Evolutionary conservation across 2,113 vertebrate species (phyloP).

Genomic region (Pituophis catenifer): DNA sequence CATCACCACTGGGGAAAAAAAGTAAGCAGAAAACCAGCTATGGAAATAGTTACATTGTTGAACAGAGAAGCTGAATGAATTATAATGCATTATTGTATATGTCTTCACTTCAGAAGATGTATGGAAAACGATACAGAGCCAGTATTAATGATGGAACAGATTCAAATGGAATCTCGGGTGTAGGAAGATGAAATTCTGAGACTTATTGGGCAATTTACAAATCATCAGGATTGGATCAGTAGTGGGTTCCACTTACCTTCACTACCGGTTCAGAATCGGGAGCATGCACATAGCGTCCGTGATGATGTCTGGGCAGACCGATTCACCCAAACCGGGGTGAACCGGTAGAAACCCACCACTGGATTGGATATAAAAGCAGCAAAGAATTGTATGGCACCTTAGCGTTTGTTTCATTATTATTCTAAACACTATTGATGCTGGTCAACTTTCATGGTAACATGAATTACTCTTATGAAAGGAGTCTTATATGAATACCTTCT

Average conservation of each 20-base stretch:
- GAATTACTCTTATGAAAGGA: neutral
- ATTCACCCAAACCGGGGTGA: no score
- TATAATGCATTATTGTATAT: neutral
- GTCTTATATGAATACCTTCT: neutral
- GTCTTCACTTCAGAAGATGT: neutral
- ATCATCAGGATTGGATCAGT: neutral
- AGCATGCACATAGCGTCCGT: no score
- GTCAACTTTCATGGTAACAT: neutral
- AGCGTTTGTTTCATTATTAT: neutral
- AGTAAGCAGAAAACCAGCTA: neutral
- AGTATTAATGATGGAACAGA: neutral
- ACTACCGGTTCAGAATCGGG: no score
- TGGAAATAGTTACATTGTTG: neutral
- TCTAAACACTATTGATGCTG: neutral
- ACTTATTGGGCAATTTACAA: neutral
- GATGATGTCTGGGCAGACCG: no score
- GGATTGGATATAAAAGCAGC: neutral
- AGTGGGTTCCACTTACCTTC: no score
- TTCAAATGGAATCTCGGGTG: no score
- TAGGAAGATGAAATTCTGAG: neutral
- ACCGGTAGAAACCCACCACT: no score
- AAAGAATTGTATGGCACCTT: neutral
- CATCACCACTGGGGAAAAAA: neutral
- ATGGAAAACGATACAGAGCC: neutral
- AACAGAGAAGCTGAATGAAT: neutral